Conservation (phyloP, 2,888 invertebrate genomes). For the Trypoxylon attenuatum region DNA sequence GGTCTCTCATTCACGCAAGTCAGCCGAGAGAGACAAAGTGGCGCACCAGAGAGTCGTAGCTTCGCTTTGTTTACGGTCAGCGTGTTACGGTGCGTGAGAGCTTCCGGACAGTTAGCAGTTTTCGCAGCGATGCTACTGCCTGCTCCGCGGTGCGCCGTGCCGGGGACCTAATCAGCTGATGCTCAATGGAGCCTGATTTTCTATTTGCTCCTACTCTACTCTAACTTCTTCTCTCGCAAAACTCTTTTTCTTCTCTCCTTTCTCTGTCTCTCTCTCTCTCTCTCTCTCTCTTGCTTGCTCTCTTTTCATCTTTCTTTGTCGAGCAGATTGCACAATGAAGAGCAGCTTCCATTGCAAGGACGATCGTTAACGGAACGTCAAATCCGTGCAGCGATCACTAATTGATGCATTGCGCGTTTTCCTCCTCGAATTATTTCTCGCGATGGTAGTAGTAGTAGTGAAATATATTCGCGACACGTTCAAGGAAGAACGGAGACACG, state of each 20-base stretch:
- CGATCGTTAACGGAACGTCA: too few relatives aligned
- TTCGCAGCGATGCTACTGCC: not conserved
- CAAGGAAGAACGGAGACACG: too few relatives aligned
- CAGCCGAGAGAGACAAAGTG: too few relatives aligned
- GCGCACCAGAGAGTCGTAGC: not conserved
- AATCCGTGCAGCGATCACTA: too few relatives aligned
- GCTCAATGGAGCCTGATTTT: constrained; percentile 22
- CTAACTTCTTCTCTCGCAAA: too few relatives aligned
- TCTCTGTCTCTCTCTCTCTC: constrained; percentile 25
- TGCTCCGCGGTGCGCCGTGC: too few relatives aligned
- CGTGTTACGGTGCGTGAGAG: not conserved
- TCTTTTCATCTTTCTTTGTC: constrained; percentile 36
- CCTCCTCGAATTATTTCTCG: too few relatives aligned
- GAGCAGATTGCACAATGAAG: too few relatives aligned
- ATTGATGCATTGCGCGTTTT: constrained; percentile 13
- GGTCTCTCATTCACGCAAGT: constrained; percentile 1
- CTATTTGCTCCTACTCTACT: constrained; percentile 12
- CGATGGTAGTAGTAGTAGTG: constrained; percentile 8
- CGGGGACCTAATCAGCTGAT: constrained; percentile 32
- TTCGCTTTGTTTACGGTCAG: not conserved
- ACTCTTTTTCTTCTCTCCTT: too few relatives aligned
- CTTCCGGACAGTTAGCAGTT: not conserved
- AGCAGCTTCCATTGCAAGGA: constrained; percentile 1
- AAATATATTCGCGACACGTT: constrained; percentile 20
- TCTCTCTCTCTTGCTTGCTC: too few relatives aligned